phyloP scores from a whole-genome alignment of 2,797 vertebrate species.

The Cichlasoma orientale region DNA sequence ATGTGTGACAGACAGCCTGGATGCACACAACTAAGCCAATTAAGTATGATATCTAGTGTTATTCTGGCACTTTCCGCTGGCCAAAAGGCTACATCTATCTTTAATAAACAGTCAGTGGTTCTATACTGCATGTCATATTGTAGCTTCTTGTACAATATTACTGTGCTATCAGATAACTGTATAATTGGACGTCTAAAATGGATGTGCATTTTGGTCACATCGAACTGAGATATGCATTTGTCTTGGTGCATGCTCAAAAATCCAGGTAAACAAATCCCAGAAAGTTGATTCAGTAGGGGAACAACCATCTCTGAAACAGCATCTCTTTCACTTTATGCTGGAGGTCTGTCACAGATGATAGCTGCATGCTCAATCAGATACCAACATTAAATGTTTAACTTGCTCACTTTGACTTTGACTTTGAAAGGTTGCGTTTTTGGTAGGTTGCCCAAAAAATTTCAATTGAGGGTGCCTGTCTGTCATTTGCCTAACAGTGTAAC shows the following conservation, averaged over 20 bases:
- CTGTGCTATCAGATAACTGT: background rate
- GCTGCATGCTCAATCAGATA: slow-evolving; percentile 39
- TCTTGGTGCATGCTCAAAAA: background rate
- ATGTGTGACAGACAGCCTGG: background rate
- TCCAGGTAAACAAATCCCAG: background rate
- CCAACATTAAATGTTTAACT: slow-evolving; percentile 33
- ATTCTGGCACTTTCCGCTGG: background rate
- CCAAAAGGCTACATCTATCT: background rate
- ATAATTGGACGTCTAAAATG: background rate
- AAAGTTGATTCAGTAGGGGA: too few relatives aligned
- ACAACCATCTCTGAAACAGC: too few relatives aligned
- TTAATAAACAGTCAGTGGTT: too few relatives aligned
- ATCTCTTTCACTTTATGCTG: background rate
- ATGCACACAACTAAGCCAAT: background rate
- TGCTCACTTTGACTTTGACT: slow-evolving; percentile 32
- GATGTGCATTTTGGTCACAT: background rate
- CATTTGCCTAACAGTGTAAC: background rate
- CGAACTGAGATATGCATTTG: background rate
- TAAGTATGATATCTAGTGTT: background rate
- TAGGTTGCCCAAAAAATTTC: slow-evolving; percentile 4
- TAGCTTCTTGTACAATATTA: background rate
- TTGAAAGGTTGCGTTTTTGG: slow-evolving; percentile 8
- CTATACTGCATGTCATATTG: too few relatives aligned
- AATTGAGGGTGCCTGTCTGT: background rate
- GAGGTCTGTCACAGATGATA: background rate